These are phyloP conservation scores for Strigops habroptila DNA, from an alignment of 2,113 vertebrate genomes.

Conservation along the genomic window DNA sequence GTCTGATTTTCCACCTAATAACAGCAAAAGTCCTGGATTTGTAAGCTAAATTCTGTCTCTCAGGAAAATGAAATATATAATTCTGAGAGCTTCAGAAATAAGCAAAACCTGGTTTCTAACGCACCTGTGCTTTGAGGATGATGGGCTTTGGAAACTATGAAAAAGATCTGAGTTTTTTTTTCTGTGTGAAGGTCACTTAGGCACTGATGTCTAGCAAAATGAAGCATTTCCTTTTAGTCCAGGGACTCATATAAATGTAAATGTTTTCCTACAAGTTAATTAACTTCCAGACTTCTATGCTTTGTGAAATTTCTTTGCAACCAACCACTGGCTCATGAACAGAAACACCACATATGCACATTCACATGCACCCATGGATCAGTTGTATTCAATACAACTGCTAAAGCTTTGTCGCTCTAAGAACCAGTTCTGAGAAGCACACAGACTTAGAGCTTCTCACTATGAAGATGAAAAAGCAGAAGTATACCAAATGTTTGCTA, in stretches of 20 bases:
- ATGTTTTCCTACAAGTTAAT: neutral
- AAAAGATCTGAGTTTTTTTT: neutral
- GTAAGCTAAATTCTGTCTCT: neutral
- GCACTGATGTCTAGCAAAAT: neutral
- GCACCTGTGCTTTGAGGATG: neutral
- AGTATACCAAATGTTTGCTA: neutral
- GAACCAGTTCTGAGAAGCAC: neutral
- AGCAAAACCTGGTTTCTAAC: neutral
- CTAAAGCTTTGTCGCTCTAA: neutral
- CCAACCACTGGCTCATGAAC: neutral
- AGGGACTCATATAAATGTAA: neutral
- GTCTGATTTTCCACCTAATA: neutral
- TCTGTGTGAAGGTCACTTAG: neutral
- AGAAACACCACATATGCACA: neutral
- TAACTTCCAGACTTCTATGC: neutral
- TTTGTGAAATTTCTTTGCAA: neutral
- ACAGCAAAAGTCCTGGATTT: neutral
- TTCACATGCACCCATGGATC: neutral
- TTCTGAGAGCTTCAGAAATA: neutral
- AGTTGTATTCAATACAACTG: fast-evolving
- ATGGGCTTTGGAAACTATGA: neutral
- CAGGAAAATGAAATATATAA: neutral
- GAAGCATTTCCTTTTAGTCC: neutral
- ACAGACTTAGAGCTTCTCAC: neutral
- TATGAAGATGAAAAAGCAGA: neutral